Percentiles rank a stretch among this genome's conserved stretches.
phyloP scores from a whole-genome alignment of 2,797 vertebrate genomes.

The Crenichthys baileyi region DNA sequence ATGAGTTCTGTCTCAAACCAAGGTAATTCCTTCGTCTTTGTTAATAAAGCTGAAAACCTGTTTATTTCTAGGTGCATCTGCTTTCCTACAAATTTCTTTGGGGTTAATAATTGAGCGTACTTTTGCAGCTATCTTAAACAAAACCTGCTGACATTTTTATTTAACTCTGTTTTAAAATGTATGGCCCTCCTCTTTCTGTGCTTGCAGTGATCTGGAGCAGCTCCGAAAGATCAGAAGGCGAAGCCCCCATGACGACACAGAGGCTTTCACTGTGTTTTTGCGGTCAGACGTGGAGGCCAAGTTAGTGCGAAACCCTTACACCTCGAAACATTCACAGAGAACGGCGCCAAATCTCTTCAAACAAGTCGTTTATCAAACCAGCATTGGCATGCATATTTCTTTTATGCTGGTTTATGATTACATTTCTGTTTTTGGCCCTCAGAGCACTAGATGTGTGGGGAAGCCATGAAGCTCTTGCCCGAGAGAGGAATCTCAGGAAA shows the following conservation, averaged over 20 bases:
- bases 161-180: background rate
- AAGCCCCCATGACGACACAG: constrained; percentile 97
- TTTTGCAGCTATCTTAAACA: constrained; percentile 48
- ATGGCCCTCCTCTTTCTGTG: background rate
- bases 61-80: background rate
- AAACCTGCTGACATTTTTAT: background rate
- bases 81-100: constrained; percentile 12
- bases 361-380: background rate
- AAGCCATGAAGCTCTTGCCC: constrained; percentile 92
- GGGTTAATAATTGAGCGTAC: constrained; percentile 55
- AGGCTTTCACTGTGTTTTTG: constrained; percentile 97
- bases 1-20: constrained; percentile 98
- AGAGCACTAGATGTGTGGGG: constrained; percentile 98
- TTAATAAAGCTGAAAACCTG: background rate
- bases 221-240: constrained; percentile 93
- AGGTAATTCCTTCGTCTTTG: constrained; percentile 79
- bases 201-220: constrained; percentile 91
- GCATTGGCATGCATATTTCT: background rate
- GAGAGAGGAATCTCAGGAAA: constrained; percentile 91
- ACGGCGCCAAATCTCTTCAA: background rate
- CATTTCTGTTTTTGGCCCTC: constrained; percentile 29
- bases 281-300: constrained; percentile 96
- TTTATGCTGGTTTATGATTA: background rate
- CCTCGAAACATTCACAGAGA: background rate
- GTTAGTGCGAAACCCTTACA: constrained; percentile 75